Evolutionary conservation across 2,797 vertebrate species (phyloP).

Genomic region (Phalanger gymnotis): DNA sequence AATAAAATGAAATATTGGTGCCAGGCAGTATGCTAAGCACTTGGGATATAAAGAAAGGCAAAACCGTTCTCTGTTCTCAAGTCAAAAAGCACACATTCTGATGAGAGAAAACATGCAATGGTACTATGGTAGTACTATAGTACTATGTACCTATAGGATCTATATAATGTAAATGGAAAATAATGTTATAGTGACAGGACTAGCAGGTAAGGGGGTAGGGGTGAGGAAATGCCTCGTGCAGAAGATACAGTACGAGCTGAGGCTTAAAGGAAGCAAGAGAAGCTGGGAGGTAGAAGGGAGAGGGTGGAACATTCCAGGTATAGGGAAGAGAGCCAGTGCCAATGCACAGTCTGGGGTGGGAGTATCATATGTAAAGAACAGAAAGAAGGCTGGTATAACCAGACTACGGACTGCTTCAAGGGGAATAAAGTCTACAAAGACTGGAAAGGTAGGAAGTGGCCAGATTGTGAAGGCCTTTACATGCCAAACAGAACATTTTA

Average conservation of each 20-base stretch:
- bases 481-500: background rate
- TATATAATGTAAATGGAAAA: background rate
- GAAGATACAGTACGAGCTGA: background rate
- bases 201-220: background rate
- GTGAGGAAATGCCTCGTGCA: background rate
- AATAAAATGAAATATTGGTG: background rate
- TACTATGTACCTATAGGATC: background rate
- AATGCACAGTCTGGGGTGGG: background rate
- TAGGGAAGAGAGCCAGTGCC: background rate
- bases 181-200: background rate
- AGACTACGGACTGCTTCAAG: background rate
- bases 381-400: background rate
- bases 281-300: background rate
- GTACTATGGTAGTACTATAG: no score
- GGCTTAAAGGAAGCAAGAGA: background rate
- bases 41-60: background rate
- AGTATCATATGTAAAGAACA: background rate
- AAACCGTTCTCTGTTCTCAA: background rate
- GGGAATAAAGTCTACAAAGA: background rate
- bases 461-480: background rate
- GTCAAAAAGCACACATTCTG: background rate
- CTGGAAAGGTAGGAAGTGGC: background rate
- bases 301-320: background rate
- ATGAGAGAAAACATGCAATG: background rate
- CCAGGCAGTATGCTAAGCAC: background rate